Percentiles rank a stretch among this genome's conserved stretches.
Conservation (phyloP, 2,888 invertebrate genomes). For the Emmelina monodactyla region DNA sequence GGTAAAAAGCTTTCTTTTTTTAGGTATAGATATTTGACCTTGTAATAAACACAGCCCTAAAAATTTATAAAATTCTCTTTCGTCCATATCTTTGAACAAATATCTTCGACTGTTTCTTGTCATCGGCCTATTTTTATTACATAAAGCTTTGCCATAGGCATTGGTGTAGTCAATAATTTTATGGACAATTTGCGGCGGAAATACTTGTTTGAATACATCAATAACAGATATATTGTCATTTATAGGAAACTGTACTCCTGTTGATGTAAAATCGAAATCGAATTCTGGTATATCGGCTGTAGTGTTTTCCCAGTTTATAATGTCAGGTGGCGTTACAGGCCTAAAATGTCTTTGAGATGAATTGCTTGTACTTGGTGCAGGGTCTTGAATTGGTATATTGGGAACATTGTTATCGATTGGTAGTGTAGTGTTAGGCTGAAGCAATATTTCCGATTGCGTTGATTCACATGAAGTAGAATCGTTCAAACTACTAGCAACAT, state of each 20-base stretch:
- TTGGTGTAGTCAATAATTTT: too few relatives aligned
- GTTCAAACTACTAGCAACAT: constrained; percentile 1
- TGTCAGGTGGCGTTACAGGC: constrained; percentile 4
- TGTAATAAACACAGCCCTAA: constrained; percentile 3
- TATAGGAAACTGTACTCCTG: constrained; percentile 4
- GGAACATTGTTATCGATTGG: constrained; percentile 1
- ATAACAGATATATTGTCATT: constrained; percentile 1
- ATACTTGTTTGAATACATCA: constrained; percentile 2
- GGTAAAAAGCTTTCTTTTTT: constrained; percentile 4
- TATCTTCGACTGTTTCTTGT: constrained; percentile 4
- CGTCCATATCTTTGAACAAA: constrained; percentile 1
- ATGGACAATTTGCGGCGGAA: constrained; percentile 1
- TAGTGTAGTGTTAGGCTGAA: constrained; percentile 6
- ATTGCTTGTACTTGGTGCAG: constrained; percentile 5
- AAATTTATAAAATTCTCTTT: constrained; percentile 4
- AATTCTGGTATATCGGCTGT: constrained; percentile 5
- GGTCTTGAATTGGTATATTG: constrained; percentile 2
- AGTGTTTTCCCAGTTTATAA: constrained; percentile 5
- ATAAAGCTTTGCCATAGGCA: too few relatives aligned
- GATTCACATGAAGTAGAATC: not conserved
- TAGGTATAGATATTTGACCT: constrained; percentile 3
- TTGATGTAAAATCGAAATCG: constrained; percentile 6
- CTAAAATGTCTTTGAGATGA: constrained; percentile 1
- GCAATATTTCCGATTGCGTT: constrained; percentile 2
- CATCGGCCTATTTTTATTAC: too few relatives aligned